phyloP scores from a whole-genome alignment of 2,797 vertebrate genomes.

The Melanogrammus aeglefinus region DNA sequence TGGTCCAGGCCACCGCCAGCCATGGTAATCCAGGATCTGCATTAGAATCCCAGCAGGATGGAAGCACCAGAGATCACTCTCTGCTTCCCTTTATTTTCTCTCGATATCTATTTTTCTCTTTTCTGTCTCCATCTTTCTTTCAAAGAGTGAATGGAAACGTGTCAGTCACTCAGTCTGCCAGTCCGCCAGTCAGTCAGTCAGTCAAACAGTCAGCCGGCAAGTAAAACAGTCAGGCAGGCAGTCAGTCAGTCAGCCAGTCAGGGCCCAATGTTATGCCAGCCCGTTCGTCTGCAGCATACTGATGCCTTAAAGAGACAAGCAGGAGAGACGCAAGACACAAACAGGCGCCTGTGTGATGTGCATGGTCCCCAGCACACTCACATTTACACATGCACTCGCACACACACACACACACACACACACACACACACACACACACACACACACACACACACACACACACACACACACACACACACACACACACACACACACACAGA shows the following conservation, averaged over 20 bases:
- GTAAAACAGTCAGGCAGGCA: no score
- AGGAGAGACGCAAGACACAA: constrained; percentile 38
- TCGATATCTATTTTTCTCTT: background rate
- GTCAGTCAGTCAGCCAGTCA: constrained; percentile 6
- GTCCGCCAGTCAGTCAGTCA: no score
- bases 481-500: constrained; percentile 5
- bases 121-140: background rate
- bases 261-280: constrained; percentile 44
- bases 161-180: background rate
- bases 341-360: constrained; percentile 35
- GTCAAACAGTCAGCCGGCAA: no score
- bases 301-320: constrained; percentile 42
- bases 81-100: no score
- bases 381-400: background rate
- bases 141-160: no score
- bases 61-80: background rate
- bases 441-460: background rate
- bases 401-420: constrained; percentile 16
- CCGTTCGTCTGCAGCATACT: constrained; percentile 52
- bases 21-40: background rate
- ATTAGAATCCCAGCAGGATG: background rate
- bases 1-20: constrained; percentile 2
- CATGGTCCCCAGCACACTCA: no score
- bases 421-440: background rate
- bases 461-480: constrained; percentile 1